These are phyloP conservation scores for Apolygus lucorum DNA, from an alignment of 1,140 invertebrate species.

Conservation along the genomic window DNA sequence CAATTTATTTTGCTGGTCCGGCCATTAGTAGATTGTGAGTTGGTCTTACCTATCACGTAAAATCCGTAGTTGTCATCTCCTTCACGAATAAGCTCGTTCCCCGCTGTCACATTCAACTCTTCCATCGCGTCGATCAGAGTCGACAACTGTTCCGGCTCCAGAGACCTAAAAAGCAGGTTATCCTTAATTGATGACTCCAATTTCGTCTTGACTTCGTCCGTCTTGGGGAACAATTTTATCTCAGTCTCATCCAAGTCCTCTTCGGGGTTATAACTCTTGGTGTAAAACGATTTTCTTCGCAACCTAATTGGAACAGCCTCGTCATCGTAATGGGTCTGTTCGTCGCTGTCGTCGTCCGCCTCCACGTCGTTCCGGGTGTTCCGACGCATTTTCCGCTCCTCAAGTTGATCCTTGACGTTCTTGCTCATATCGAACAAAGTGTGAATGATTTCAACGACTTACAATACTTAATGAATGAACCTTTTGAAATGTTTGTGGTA, in stretches of 20 bases:
- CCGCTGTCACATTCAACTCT: background rate
- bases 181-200: background rate
- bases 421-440: too few species aligned
- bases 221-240: background rate
- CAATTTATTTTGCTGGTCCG: too few species aligned
- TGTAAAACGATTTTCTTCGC: background rate
- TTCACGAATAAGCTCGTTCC: background rate
- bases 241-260: background rate
- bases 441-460: too few species aligned
- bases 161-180: background rate
- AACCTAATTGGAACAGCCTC: background rate
- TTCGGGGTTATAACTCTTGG: background rate
- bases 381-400: too few species aligned
- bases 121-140: background rate
- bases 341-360: too few species aligned
- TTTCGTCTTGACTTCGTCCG: background rate
- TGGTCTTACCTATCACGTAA: background rate
- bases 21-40: too few species aligned
- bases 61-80: background rate
- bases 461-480: too few species aligned
- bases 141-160: background rate
- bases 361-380: too few species aligned
- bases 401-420: too few species aligned
- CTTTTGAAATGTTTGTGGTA: too few species aligned
- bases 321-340: too few species aligned